Percentiles rank a stretch among this genome's conserved stretches.
These are phyloP conservation scores for Syrrhaptes paradoxus DNA, from an alignment of 2,113 vertebrate species.

Conservation along the genomic window DNA sequence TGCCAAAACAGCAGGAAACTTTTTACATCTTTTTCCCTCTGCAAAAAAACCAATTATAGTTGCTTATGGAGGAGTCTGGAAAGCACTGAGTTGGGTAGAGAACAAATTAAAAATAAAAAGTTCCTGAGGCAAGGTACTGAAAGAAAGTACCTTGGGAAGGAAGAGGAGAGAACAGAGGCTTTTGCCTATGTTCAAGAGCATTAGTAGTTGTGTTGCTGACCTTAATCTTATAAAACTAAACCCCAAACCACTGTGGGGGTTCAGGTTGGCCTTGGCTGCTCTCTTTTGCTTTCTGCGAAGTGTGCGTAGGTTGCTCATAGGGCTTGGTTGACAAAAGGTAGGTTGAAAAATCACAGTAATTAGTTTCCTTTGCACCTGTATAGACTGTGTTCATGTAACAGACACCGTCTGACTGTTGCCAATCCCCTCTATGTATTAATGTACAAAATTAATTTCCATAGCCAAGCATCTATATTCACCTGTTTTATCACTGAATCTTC, in stretches of 20 bases:
- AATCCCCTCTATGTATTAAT: neutral
- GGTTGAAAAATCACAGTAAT: neutral
- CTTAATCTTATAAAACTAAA: neutral
- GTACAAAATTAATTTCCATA: neutral
- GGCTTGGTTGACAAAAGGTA: neutral
- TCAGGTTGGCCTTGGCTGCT: neutral
- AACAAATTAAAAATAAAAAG: neutral
- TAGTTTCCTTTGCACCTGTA: neutral
- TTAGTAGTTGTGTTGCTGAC: neutral
- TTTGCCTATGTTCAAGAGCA: neutral
- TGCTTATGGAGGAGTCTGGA: neutral
- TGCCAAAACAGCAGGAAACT: neutral
- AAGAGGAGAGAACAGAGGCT: neutral
- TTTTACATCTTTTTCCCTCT: neutral
- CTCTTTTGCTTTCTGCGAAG: neutral
- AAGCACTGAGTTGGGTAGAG: neutral
- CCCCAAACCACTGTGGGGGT: neutral
- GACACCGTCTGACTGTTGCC: neutral
- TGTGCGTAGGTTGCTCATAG: fast-evolving
- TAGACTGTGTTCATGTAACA: neutral
- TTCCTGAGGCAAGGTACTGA: neutral
- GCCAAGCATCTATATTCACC: neutral
- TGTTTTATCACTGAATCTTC: neutral
- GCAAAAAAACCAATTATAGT: neutral
- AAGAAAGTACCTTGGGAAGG: neutral